Evolutionary conservation across 2,797 vertebrate genomes (phyloP).

Genomic region (Perodicticus potto): DNA sequence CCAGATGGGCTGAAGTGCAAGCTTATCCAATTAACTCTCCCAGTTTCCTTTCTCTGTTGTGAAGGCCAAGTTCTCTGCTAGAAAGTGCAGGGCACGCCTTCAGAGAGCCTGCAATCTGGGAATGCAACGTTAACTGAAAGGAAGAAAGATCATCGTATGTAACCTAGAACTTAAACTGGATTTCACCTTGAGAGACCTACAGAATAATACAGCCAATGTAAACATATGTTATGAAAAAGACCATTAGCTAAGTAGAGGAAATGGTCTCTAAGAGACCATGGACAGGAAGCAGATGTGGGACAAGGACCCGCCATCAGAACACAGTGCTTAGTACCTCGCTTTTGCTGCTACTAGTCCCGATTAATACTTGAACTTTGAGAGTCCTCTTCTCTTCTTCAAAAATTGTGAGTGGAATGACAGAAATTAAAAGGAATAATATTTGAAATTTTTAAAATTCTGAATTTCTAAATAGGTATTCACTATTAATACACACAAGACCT

Average conservation of each 20-base stretch:
- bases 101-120: not conserved
- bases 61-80: not conserved
- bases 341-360: not conserved
- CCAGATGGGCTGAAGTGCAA: not conserved
- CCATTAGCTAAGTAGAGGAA: not conserved
- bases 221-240: not conserved
- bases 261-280: not conserved
- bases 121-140: not conserved
- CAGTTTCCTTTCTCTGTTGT: not conserved
- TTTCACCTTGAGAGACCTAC: not conserved
- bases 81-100: not conserved
- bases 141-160: not conserved
- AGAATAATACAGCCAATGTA: not conserved
- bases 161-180: not conserved
- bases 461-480: not conserved
- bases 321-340: not conserved
- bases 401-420: conserved; percentile 1
- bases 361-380: not conserved
- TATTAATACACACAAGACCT: not conserved
- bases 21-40: not conserved
- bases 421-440: not conserved
- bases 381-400: conserved; percentile 10
- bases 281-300: not conserved
- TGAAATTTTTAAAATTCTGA: not conserved
- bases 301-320: not conserved